These are phyloP conservation scores for Conchocele bisecta DNA, from an alignment of 2,888 invertebrate genomes.

Conservation along the genomic window DNA sequence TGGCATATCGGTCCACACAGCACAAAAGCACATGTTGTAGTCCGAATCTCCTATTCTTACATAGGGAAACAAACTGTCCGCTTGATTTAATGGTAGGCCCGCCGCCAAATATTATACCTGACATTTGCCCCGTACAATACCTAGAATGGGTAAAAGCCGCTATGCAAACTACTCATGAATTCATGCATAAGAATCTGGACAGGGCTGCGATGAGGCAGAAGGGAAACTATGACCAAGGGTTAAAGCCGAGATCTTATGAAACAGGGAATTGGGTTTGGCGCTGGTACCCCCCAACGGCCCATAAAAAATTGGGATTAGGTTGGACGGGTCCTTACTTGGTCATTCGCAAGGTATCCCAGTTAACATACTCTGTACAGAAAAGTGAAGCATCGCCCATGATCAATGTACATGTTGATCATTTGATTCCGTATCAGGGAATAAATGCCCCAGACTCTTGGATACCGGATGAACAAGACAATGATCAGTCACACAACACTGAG, in stretches of 20 bases:
- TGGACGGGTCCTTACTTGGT: slow-evolving; percentile 47
- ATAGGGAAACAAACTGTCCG: slow-evolving; percentile 46
- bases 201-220: slow-evolving; percentile 5
- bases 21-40: slow-evolving; percentile 46
- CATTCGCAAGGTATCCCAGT: slow-evolving; percentile 20
- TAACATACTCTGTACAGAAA: slow-evolving; percentile 38
- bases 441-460: slow-evolving; percentile 21
- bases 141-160: slow-evolving; percentile 33
- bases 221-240: slow-evolving; percentile 2
- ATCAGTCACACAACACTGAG: no score
- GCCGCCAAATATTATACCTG: slow-evolving; percentile 1
- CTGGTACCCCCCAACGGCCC: slow-evolving; percentile 27
- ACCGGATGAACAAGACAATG: no score
- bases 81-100: slow-evolving; percentile 49
- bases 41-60: slow-evolving; percentile 49
- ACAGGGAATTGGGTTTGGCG: slow-evolving; percentile 18
- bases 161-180: slow-evolving; percentile 2
- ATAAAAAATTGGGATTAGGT: slow-evolving; percentile 29
- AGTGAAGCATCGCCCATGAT: not conserved
- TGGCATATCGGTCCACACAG: slow-evolving; percentile 44
- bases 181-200: slow-evolving; percentile 6
- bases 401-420: slow-evolving; percentile 37
- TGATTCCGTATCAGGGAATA: slow-evolving; percentile 38
- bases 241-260: slow-evolving; percentile 1
- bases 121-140: slow-evolving; percentile 20